Base-by-base conservation (phyloP, 2,113 vertebrate species). In the Petroica traversi region DNA sequence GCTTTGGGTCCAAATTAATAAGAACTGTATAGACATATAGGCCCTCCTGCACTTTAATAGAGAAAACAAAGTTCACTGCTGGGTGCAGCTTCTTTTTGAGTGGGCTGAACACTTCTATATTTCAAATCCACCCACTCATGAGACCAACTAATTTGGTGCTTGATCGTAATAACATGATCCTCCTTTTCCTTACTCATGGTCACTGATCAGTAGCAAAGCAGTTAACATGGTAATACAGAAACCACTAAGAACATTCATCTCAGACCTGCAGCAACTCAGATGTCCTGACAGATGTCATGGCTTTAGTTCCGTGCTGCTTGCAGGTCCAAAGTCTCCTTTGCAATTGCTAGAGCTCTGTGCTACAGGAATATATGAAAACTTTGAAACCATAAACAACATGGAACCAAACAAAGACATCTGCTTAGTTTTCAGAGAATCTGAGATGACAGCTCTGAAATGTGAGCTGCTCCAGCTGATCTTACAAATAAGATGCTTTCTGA, bases 381-480 rank as follows among this genome's bases (percentile, higher is more conserved):
- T 90, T 77, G 78, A 92, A 95, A 90, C 75, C 34, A 76, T 85
- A 86, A 95, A 83, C 14, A 29, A 57, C 78, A 68, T 33, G 74
- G 81, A 97, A 93, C 45, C 48, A 89, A 94, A 88, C 9, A 8
- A 88, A 94, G 88, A 85, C 79, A 88, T 94, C 94, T 92, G 91
- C 59, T 90, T 73, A 66, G 62, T 90, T 92, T 93, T 94, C 91
- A 80, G 88, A 90, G 82, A 76, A 88, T 79, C 63, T 86, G 67
- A 93, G 85, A 88, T 86, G 90, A 88, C 85, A 96, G 95, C 63
- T 95, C 95, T 90, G 94, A 95, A 92, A 94, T 57, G 26, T 55
- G 72, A 95, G 78, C 90, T 88, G 71, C 46, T 90, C 55, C 95
- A 93, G 88, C 59, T 92, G 88, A 96, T 92, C 75, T 90, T 92